These are phyloP conservation scores for Loxodonta africana DNA, from an alignment of 2,113 vertebrate species.

Conservation along the genomic window DNA sequence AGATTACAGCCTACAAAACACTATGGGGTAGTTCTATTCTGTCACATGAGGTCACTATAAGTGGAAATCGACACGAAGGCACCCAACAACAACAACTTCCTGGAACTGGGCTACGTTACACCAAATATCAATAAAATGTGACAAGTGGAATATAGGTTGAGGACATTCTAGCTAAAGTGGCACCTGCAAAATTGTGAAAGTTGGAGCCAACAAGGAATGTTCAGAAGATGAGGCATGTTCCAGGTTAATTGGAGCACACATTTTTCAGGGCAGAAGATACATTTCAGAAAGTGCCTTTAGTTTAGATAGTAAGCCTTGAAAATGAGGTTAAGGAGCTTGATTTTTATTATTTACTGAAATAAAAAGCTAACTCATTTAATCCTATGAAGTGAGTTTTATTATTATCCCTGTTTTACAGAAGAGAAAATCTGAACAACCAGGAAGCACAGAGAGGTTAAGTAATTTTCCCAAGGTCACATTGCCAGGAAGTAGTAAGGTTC, in stretches of 20 bases:
- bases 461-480: conserved; percentile 3
- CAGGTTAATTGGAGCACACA: background rate
- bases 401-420: background rate
- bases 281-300: background rate
- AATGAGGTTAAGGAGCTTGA: background rate
- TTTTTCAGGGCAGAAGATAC: background rate
- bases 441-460: background rate
- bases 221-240: background rate
- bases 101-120: background rate
- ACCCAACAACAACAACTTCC: background rate
- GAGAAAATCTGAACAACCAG: background rate
- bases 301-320: background rate
- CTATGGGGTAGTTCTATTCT: background rate
- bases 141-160: background rate
- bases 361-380: background rate
- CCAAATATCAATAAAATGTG: background rate
- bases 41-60: background rate
- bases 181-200: background rate
- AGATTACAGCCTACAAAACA: background rate
- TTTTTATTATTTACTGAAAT: conserved; percentile 40
- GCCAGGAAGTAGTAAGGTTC: background rate
- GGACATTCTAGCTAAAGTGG: background rate
- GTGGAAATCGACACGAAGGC: background rate
- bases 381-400: background rate
- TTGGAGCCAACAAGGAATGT: background rate